Percentiles rank a stretch among this genome's conserved stretches.
Evolutionary conservation across 2,888 invertebrate species (phyloP).

Genomic region (Apotomis capreana): DNA sequence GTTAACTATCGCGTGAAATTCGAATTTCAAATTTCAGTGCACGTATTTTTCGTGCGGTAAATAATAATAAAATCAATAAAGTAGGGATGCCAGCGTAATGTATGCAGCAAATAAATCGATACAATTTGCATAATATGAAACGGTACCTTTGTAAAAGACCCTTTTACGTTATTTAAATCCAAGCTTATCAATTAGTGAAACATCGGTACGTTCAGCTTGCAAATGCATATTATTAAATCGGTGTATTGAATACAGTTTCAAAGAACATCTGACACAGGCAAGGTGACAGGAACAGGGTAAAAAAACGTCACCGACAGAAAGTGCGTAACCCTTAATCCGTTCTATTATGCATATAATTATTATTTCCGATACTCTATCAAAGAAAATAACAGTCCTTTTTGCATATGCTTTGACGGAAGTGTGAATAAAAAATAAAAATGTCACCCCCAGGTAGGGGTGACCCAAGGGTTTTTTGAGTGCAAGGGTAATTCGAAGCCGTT

Average conservation of each 20-base stretch:
- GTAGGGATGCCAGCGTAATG: constrained; percentile 31
- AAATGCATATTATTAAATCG: constrained; percentile 74
- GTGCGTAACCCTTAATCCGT: constrained; percentile 76
- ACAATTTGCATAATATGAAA: constrained; percentile 50
- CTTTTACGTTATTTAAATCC: constrained; percentile 49
- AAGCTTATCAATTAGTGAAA: constrained; percentile 67
- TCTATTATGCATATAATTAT: constrained; percentile 83
- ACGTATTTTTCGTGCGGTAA: constrained; percentile 28
- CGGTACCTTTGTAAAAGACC: constrained; percentile 52
- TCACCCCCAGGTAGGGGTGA: constrained; percentile 81
- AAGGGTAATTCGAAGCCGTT: constrained; percentile 72
- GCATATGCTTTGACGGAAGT: constrained; percentile 81
- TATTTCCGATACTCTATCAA: constrained; percentile 81
- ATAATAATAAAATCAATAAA: constrained; percentile 36
- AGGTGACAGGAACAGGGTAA: constrained; percentile 77
- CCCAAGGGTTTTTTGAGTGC: constrained; percentile 70
- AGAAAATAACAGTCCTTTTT: constrained; percentile 81
- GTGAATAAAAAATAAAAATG: constrained; percentile 82
- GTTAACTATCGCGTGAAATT: constrained; percentile 48
- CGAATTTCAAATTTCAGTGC: constrained; percentile 35
- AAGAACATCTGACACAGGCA: constrained; percentile 72
- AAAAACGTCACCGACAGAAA: constrained; percentile 70
- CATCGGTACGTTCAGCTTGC: constrained; percentile 67
- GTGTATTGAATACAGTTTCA: constrained; percentile 61
- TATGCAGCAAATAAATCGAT: constrained; percentile 41